Base-by-base conservation (phyloP, 2,113 vertebrate genomes). In the Todiramphus saurophagus region DNA sequence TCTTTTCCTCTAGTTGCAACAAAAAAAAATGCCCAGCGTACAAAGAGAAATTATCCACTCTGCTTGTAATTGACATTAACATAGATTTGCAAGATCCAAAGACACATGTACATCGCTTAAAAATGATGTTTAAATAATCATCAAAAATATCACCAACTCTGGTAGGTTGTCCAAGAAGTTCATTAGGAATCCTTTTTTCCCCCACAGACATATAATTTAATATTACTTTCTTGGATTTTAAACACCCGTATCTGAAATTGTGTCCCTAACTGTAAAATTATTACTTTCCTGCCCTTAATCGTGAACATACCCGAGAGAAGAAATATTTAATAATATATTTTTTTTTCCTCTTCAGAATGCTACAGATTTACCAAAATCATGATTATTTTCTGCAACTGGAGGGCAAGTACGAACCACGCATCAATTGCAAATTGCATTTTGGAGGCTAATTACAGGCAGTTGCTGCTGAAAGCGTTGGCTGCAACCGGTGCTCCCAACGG, bases 41-140 rank as follows among this genome's bases (percentile, higher is more conserved):
- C 98, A 97, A 98, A 98, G 98, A 98, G 95, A 97, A 97, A 98
- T 98, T 97, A 98, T 48, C 81, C 93, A 95, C 94, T 97, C 15
- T 0, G n/a, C 78, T 88, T 66, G 60, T 88, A 97, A 97, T 89
- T 97, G 97, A 97, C 96, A 67, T 77, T 76, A 84, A 56, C 31
- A 46, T 4, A 44, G 91, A 80, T 89, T 44, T 77, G 53, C 83
- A 83, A 92, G 94, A 72, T 48, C 31, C 90, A 33, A 67, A 73
- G 64, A 16, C 31, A 33, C 33, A 73, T 86, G 83, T 37, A 76
- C 53, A 50, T 27, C 33, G 28, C 74, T 93, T 95, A 74, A 64
- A 83, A 89, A 63, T 16, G 37, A 95, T 86, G 84, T 70, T 78
- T 78, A 95, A 91, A 46, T 84, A 81, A 58, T 89, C 81, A 94